These are phyloP conservation scores for Drosophila sucinea DNA, from an alignment of 1,140 invertebrate genomes.

Conservation along the genomic window DNA sequence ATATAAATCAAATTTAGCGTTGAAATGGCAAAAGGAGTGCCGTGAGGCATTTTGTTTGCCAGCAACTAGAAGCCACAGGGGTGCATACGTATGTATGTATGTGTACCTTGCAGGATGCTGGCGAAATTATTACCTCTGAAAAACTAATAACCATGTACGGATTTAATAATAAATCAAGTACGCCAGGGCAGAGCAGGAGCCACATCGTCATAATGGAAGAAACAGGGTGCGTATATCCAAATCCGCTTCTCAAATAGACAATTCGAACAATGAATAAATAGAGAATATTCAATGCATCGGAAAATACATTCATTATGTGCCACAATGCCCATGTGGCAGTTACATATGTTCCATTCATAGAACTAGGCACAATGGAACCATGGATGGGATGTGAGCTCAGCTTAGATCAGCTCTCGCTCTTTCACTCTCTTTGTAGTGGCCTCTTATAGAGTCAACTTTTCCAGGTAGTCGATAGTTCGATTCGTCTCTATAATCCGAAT, in stretches of 20 bases:
- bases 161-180: conserved; percentile 79
- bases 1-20: conserved; percentile 80
- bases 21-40: conserved; percentile 67
- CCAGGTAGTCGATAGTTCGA: conserved; percentile 32
- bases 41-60: conserved; percentile 12
- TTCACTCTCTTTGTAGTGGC: not conserved
- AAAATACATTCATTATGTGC: conserved; percentile 51
- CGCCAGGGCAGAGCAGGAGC: conserved; percentile 17
- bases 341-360: conserved; percentile 64
- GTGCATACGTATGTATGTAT: conserved; percentile 45
- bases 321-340: conserved; percentile 54
- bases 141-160: conserved; percentile 79
- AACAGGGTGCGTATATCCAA: conserved; percentile 33
- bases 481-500: conserved; percentile 38
- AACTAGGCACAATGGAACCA: conserved; percentile 4
- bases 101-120: conserved; percentile 10
- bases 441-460: conserved; percentile 47
- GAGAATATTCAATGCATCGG: conserved; percentile 37
- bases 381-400: not conserved
- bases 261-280: conserved; percentile 41
- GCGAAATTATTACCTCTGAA: conserved; percentile 73
- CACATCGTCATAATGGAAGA: conserved; percentile 19
- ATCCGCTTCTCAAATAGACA: conserved; percentile 68
- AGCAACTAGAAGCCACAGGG: conserved; percentile 48
- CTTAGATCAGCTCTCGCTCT: not conserved